Evolutionary conservation across 2,888 invertebrate genomes (phyloP).

Genomic region (Exephanes ischioxanthus): DNA sequence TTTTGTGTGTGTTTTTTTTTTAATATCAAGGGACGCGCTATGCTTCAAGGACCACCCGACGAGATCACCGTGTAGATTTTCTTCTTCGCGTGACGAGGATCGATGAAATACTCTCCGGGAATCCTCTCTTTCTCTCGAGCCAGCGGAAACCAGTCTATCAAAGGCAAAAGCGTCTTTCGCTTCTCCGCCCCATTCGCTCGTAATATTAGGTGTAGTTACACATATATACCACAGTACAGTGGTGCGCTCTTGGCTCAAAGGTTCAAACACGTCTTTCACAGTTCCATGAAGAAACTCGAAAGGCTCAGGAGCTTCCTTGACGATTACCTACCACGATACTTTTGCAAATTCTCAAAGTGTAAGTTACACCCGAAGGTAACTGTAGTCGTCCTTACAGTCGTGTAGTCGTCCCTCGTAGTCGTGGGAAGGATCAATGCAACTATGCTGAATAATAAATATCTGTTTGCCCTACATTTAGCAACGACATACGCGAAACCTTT

Average conservation of each 20-base stretch:
- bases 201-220: slow-evolving; percentile 42
- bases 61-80: slow-evolving; percentile 51
- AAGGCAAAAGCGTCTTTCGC: slow-evolving; percentile 52
- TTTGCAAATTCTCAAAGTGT: slow-evolving; percentile 50
- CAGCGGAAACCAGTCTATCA: slow-evolving; percentile 64
- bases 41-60: slow-evolving; percentile 23
- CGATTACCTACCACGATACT: slow-evolving; percentile 48
- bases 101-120: slow-evolving; percentile 54
- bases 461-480: not conserved
- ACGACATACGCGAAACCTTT: slow-evolving; percentile 27
- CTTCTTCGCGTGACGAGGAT: slow-evolving; percentile 61
- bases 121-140: slow-evolving; percentile 58
- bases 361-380: not conserved
- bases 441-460: slow-evolving; percentile 29
- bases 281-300: slow-evolving; percentile 37
- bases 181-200: slow-evolving; percentile 38
- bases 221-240: slow-evolving; percentile 13
- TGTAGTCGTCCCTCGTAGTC: not conserved
- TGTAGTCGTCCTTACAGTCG: not conserved
- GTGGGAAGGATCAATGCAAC: not conserved
- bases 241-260: slow-evolving; percentile 49
- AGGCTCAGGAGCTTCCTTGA: slow-evolving; percentile 57
- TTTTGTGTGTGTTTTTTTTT: slow-evolving; percentile 19
- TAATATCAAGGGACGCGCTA: slow-evolving; percentile 53
- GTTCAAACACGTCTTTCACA: slow-evolving; percentile 59